Base-by-base conservation (phyloP, 1,140 invertebrate species). In the Ceratina calcarata region DNA sequence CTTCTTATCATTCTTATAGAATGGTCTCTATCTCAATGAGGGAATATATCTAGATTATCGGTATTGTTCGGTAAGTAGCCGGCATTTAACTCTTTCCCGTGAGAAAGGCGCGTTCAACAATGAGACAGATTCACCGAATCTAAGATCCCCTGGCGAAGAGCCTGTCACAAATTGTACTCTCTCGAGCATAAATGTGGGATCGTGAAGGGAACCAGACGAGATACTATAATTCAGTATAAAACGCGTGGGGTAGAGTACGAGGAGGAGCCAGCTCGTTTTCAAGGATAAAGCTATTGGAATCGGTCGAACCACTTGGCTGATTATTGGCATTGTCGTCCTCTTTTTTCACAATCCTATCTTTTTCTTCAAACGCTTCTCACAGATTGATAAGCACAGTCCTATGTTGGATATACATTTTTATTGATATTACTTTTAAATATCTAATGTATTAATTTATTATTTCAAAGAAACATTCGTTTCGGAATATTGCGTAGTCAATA, bases 301-400 rank as follows among this genome's bases (percentile, higher is more conserved):
- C 82, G 77, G 80, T 78, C 88, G 88, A 88, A 87, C 82, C 89
- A 90, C 88, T 90, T 71, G 83, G 77, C 81, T 91, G 90, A 91
- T 91, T 89, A 91, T 91, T 90, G 88, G 89, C 78, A 91, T 91
- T 91, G 90, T 91, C 81, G 73, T 85, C 81, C 68, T 62, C 72
- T 82, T 70, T 37, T 70, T 24, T 32, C 53, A 37, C 68, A 72
- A 86, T 27, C 81, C 12, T 57, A 51, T 62, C 51, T 7, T 74
- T 13, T 20, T 55, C 12, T 22, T 45, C 71, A 45, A 67, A 24
- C 20, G 20, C 24, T 64, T 22, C 15, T 37, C 51, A 62, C 3
- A 15, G 32, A 66, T 32, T 60, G 37, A 4, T 49, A 71, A 18
- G 20, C 20, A 3, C 49, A 22, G 58, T 75, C 12, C 16, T 20